These are phyloP conservation scores for Timema podura DNA, from an alignment of 2,888 invertebrate genomes.

Conservation along the genomic window DNA sequence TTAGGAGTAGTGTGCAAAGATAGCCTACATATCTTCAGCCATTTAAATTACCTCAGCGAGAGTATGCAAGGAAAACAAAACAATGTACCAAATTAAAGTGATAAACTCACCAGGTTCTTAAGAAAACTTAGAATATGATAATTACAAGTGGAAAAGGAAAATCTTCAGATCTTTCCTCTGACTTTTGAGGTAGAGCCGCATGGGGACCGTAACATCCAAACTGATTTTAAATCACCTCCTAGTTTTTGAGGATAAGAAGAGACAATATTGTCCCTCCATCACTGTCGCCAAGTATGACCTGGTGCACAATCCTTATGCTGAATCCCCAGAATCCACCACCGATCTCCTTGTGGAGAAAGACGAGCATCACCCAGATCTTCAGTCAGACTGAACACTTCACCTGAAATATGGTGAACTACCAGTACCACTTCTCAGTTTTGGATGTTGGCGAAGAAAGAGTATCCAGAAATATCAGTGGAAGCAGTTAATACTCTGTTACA, in stretches of 20 bases:
- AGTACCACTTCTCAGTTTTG: constrained; percentile 2
- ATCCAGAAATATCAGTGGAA: constrained; percentile 7
- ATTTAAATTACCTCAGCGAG: background rate
- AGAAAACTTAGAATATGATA: background rate
- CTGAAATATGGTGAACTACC: constrained; percentile 16
- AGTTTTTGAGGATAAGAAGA: background rate
- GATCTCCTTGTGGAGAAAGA: no score
- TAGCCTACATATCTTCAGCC: background rate
- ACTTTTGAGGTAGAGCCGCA: background rate
- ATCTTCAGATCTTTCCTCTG: background rate
- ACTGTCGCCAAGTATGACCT: constrained; percentile 8
- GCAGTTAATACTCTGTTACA: no score
- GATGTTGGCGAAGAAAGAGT: constrained; percentile 11
- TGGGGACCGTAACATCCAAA: background rate
- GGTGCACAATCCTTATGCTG: constrained; percentile 14
- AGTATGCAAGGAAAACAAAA: background rate
- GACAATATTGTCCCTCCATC: background rate
- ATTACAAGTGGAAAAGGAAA: background rate
- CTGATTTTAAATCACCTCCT: background rate
- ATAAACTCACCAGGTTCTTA: background rate
- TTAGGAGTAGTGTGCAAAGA: background rate
- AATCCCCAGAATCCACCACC: constrained; percentile 13
- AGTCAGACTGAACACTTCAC: constrained; percentile 8
- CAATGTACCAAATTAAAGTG: background rate
- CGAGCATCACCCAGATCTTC: constrained; percentile 6